Evolutionary conservation across 1,140 invertebrate genomes (phyloP), one percentile per base, ranked within the genome.

Genomic region (Zophobas atratus): DNA sequence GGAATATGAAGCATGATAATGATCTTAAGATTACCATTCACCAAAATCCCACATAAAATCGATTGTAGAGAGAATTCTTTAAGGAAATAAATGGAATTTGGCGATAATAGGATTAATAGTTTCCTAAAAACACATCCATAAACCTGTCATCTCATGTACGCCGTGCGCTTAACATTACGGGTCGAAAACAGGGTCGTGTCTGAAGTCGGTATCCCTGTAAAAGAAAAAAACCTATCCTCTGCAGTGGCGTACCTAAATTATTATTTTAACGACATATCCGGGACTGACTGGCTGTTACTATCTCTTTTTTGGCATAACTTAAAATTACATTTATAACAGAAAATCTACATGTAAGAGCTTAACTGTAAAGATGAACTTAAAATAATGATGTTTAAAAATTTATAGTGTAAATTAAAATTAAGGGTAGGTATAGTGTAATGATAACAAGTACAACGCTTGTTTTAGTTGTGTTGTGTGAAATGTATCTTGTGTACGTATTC

Each of bases 11-110:
- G 67, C 41, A 57, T 75, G 39, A 55, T 34, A 36, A 75, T 75
- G 38, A 60, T 43, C 67, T 76, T 76, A 77, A 70, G 74, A 70
- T 76, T 75, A 78, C 75, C 60, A 67, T 78, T 76, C 74, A 71
- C 74, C 75, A 75, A 75, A 78, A 57, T 41, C 67, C 78, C 78
- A 75, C 55, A 73, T 56, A 53, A 78, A 72, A 80, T 57, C 56
- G 75, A 43, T 75, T 75, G 84, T 84, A 84, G 84, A 85, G 84
- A 85, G 84, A 82, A 83, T 81, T 85, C 83, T 84, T 83, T 78
- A 57, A 80, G 72, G 53, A 70, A 76, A 39, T 63, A 73, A 76
- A 51, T 63, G 77, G 77, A 75, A 38, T 77, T 39, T 72, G 70
- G 81, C 75, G 81, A 77, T 76, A 33, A 71, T 75, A 67, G 79